Evolutionary conservation across 2,113 vertebrate species (phyloP).

Genomic region (Odontesthes bonariensis): DNA sequence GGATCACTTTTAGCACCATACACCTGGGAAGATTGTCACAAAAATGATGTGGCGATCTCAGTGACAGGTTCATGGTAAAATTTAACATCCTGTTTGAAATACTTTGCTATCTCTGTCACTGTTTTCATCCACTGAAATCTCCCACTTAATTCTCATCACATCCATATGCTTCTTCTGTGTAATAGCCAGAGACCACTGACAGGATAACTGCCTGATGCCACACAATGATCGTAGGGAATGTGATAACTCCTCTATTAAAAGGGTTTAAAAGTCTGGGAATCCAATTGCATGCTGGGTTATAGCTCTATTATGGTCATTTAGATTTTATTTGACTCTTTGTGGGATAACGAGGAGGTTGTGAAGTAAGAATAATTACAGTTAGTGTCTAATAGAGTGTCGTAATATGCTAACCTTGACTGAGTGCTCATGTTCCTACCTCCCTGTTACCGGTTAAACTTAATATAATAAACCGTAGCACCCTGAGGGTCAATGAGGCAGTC

Average conservation of each 20-base stretch:
- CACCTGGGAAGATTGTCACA: no score
- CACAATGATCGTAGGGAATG: constrained; percentile 42
- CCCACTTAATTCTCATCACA: constrained; percentile 28
- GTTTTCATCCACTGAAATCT: not conserved
- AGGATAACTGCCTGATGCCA: constrained; percentile 46
- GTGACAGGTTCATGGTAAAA: no score
- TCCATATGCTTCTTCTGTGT: constrained; percentile 2
- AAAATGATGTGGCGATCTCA: no score
- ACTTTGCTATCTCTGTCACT: constrained; percentile 3
- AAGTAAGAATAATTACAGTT: constrained; percentile 1
- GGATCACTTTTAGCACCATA: not conserved
- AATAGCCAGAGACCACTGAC: constrained; percentile 27
- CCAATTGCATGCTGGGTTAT: constrained; percentile 40
- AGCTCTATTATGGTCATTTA: constrained; percentile 40
- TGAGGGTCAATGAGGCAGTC: not conserved
- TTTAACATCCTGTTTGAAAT: no score
- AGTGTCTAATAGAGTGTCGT: not conserved
- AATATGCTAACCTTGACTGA: not conserved
- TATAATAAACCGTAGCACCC: not conserved
- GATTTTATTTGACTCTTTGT: not conserved
- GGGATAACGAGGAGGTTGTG: constrained; percentile 15
- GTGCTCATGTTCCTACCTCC: not conserved
- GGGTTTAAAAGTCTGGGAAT: constrained; percentile 40
- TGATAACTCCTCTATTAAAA: constrained; percentile 43
- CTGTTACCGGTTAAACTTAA: not conserved